Evolutionary conservation across 2,888 invertebrate genomes (phyloP).

Genomic region (Apeira syringaria): DNA sequence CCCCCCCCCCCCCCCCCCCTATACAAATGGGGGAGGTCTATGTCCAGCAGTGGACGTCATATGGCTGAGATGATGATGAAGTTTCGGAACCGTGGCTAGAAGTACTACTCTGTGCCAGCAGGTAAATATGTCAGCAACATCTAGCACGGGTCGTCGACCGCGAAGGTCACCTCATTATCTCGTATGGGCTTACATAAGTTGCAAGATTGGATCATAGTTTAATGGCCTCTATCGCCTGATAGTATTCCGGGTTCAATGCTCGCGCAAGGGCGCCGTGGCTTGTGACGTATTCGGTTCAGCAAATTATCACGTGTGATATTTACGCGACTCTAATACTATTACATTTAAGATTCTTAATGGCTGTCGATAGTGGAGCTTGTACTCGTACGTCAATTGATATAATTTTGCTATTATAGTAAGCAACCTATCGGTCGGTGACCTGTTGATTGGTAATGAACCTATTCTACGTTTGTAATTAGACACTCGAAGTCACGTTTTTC

Average conservation of each 20-base stretch:
- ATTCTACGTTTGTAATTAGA: constrained; percentile 24
- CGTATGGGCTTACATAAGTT: constrained; percentile 65
- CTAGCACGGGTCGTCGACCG: constrained; percentile 53
- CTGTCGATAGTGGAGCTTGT: constrained; percentile 8
- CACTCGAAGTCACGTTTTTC: constrained; percentile 20
- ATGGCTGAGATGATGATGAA: no score
- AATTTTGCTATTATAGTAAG: constrained; percentile 50
- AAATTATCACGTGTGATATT: constrained; percentile 42
- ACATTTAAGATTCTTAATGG: constrained; percentile 33
- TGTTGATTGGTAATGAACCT: constrained; percentile 28
- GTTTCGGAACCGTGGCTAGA: no score
- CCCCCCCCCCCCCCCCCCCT: no score
- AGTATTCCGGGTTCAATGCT: constrained; percentile 72
- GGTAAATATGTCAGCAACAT: constrained; percentile 31
- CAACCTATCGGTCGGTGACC: constrained; percentile 49
- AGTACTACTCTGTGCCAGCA: neutral
- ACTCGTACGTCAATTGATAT: constrained; percentile 28
- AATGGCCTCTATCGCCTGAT: constrained; percentile 53
- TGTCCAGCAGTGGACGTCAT: no score
- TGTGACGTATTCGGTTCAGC: constrained; percentile 43
- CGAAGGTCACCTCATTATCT: constrained; percentile 64
- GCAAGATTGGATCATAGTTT: constrained; percentile 60
- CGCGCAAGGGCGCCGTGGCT: constrained; percentile 70
- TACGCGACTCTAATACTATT: constrained; percentile 25
- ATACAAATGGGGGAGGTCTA: no score